phyloP scores from a whole-genome alignment of 2,888 invertebrate species.

The Melanostoma mellinum region DNA sequence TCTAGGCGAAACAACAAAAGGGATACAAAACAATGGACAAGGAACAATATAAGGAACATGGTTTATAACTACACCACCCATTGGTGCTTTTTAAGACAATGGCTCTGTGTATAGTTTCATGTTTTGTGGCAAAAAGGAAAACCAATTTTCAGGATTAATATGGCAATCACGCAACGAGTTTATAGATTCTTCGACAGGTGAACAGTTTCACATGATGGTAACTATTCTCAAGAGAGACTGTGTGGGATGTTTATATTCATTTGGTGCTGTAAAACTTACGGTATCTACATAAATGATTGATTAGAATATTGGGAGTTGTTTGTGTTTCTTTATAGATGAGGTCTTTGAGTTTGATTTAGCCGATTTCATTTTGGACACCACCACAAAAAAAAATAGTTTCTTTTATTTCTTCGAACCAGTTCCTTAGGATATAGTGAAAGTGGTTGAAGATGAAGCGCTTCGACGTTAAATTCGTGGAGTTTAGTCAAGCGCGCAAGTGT shows the following conservation, averaged over 20 bases:
- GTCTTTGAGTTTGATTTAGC: neutral
- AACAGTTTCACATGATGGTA: conserved; percentile 62
- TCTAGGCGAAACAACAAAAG: conserved; percentile 44
- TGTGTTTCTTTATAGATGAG: conserved; percentile 1
- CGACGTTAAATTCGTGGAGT: too few species aligned
- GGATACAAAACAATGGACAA: conserved; percentile 43
- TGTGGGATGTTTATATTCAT: conserved; percentile 19
- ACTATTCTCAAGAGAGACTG: conserved; percentile 12
- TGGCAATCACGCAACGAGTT: conserved; percentile 70
- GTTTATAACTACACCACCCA: conserved; percentile 7
- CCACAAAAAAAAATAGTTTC: too few species aligned
- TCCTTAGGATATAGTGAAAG: too few species aligned
- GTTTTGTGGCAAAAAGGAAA: conserved; percentile 68
- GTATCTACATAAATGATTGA: conserved; percentile 58
- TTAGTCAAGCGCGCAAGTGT: too few species aligned
- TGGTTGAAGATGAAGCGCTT: too few species aligned
- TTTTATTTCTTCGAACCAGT: too few species aligned
- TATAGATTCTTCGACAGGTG: conserved; percentile 70
- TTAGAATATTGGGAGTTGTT: conserved; percentile 15
- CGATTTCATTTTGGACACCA: too few species aligned
- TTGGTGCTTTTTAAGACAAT: conserved; percentile 64
- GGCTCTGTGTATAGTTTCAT: conserved; percentile 48
- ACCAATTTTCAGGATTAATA: conserved; percentile 72
- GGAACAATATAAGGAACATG: conserved; percentile 7
- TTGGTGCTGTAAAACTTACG: conserved; percentile 27